Percentiles rank a stretch among this genome's conserved stretches.
phyloP scores from a whole-genome alignment of 2,113 vertebrate genomes.

The Erythrocercus mccallii region DNA sequence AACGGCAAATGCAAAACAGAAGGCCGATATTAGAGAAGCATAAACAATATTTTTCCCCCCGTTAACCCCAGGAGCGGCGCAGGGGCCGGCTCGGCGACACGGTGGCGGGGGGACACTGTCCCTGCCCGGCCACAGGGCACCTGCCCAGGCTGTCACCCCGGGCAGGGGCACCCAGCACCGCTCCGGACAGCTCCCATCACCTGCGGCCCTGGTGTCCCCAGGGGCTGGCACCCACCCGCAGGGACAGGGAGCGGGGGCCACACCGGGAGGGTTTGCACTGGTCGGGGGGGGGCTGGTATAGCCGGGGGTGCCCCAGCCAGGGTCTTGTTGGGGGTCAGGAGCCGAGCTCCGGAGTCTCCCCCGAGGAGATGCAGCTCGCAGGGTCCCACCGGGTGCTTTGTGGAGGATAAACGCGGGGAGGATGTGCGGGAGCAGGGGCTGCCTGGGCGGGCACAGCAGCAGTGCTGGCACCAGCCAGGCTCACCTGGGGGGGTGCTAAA shows the following conservation, averaged over 20 bases:
- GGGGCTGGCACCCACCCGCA: fast-evolving
- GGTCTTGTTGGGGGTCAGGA: neutral
- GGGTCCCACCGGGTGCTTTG: fast-evolving
- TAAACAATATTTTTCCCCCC: conserved; percentile 48
- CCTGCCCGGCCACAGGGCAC: fast-evolving
- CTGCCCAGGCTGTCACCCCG: neutral
- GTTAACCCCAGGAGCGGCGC: neutral
- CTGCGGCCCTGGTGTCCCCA: fast-evolving
- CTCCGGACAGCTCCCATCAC: neutral
- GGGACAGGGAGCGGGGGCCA: fast-evolving
- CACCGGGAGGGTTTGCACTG: fast-evolving
- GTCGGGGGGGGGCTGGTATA: neutral
- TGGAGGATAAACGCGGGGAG: neutral
- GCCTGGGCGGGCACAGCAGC: neutral
- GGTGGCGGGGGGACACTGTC: fast-evolving
- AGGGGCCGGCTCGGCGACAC: fast-evolving
- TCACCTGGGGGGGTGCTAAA: neutral
- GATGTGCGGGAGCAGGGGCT: neutral
- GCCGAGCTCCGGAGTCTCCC: neutral
- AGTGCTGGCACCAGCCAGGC: neutral
- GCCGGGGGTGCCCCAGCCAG: fast-evolving
- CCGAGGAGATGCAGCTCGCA: neutral
- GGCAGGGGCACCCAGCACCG: too few species aligned
- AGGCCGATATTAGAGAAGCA: conserved; percentile 72
- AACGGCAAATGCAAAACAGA: conserved; percentile 80